Evolutionary conservation across 2,113 vertebrate genomes (phyloP), one percentile per base, ranked within the genome.

Genomic region (Hypomesus transpacificus): DNA sequence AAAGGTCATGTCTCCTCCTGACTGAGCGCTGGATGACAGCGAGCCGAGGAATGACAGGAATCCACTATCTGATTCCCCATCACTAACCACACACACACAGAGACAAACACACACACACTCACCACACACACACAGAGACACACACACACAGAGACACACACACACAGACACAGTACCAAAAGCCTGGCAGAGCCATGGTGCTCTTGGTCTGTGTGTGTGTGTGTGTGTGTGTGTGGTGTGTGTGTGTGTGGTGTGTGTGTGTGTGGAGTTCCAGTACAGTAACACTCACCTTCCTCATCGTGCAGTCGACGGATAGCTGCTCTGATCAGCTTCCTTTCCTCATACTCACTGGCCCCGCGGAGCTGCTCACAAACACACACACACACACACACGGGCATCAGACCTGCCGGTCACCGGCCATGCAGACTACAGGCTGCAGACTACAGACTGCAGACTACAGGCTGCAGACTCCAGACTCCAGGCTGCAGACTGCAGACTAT

Each of bases 301-400:
- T 95, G 86, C 46, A 98, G 75, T 4, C 93, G 94, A 78, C 95
- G 91, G 84, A 98, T 98, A 74, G 95, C 92, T 0, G 93, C 95
- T 76, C 96, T 89, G 77, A 98, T 98, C 77, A 98, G 79, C 84
- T 96, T 97, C 71, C 96, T 94, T 75, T 98, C 95, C 83, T 96
- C 95, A 0, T 94, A 98, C 68, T 96, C 94, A 0, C 78, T 86
- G 0, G 96, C 91, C 0, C 89, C 87, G 24, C 94, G 92, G 54
- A 98, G 91, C 95, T 97, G 82, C 7, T 21, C 66, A 66, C 68
- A 22, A 14, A 57, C 26, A 39, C 24, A 39, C 16, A 69, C 61
- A 73, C 57, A 61, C 17, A 66, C 1, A 56, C n/a, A n/a, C n/a
- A n/a, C n/a, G n/a, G n/a, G n/a, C n/a, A n/a, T n/a, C n/a, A n/a